Percentiles rank a stretch among this genome's conserved stretches.
These are phyloP conservation scores for Rynchops niger DNA, from an alignment of 2,113 vertebrate genomes.

Conservation along the genomic window DNA sequence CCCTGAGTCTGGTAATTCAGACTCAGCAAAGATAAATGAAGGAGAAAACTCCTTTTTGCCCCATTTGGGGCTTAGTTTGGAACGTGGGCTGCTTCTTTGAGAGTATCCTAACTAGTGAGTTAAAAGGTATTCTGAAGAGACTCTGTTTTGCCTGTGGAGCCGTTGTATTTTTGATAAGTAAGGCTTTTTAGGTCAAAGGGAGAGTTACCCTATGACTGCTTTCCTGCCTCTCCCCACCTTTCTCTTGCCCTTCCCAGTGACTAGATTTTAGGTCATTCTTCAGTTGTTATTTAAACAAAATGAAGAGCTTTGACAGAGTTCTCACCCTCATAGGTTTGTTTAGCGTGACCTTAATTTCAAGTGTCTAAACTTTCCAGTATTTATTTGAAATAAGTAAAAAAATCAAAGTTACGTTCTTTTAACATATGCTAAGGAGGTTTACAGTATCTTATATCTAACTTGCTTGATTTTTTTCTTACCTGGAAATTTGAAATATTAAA, in stretches of 20 bases:
- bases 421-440: background rate
- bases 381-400: background rate
- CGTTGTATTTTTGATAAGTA: background rate
- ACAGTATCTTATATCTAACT: background rate
- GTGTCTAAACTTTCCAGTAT: background rate
- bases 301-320: background rate
- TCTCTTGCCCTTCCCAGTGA: background rate
- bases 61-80: background rate
- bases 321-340: background rate
- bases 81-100: background rate
- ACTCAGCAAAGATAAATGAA: background rate
- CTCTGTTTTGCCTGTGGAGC: background rate
- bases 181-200: background rate
- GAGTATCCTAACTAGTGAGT: background rate
- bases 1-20: background rate
- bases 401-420: background rate
- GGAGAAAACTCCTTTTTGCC: background rate
- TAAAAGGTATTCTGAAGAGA: background rate
- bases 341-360: background rate
- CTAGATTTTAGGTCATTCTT: background rate
- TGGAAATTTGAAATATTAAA: background rate
- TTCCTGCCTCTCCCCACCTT: background rate
- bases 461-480: background rate
- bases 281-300: background rate
- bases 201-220: background rate